Evolutionary conservation across 2,797 vertebrate species (phyloP), one percentile per base, ranked within the genome.

Genomic region (Margarornis squamiger): DNA sequence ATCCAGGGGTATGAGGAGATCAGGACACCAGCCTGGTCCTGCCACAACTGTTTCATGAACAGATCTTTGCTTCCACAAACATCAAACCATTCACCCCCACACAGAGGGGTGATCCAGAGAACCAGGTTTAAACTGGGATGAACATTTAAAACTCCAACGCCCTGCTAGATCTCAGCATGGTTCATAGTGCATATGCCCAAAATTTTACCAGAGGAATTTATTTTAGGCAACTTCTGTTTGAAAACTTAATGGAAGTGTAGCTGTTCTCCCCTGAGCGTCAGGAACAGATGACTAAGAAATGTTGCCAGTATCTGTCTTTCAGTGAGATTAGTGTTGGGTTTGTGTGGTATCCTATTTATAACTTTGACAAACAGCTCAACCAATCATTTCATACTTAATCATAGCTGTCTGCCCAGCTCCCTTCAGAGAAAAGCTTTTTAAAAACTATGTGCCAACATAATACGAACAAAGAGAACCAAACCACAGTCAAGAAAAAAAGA

Each of bases 331-430:
- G 92, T 92, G 94, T 67, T 95, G 92, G 93, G 95, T 96, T 95
- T 96, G 91, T 97, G 96, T 93, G 95, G 95, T 96, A 90, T 93
- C 91, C 96, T 97, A 97, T 97, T 97, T 97, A 97, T 96, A 97
- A 91, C 96, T 94, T 88, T 90, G 91, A 95, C 96, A 94, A 97
- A 97, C 95, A 96, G 92, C 90, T 96, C 95, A 95, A 94, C 96
- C 96, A 95, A 92, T 96, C 94, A 96, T 95, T 96, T 92, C 94
- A 84, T 96, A 96, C 96, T 96, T 97, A 97, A 97, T 97, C 96
- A 97, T 95, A 96, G 96, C 91, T 92, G 95, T 96, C 95, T 97
- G 92, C 85, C 90, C 92, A 79, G 87, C 87, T 95, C 94, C 81
- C 83, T 92, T 90, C 90, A 95, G 80, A 94, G 82, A 74, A 90